Evolutionary conservation across 2,797 vertebrate genomes (phyloP), one percentile per base, ranked within the genome.

Genomic region (Lepilemur septentrionalis): DNA sequence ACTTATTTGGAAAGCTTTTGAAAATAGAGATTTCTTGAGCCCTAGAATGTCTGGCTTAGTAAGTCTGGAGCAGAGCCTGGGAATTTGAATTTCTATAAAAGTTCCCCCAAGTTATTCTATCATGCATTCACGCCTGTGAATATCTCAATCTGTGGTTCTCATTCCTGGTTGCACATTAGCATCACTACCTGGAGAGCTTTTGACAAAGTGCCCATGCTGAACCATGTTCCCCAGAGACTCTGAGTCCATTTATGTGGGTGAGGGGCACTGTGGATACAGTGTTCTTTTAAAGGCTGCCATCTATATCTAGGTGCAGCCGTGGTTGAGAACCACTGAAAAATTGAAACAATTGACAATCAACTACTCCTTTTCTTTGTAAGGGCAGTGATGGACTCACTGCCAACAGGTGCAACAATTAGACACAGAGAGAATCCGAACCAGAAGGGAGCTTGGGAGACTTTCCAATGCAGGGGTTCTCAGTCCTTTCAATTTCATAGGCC

Each of bases 1-100:
- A 38, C 25, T 94, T 94, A 46, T 50, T 83, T 92, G n/a, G 43
- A 32, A 94, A 89, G 30, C 13, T 93, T 85, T 67, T 85, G 81
- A 91, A 92, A 72, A 85, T n/a, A 78, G 15, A 69, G 48, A 91
- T 94, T 70, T 11, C 30, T 41, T 90, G 43, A 63, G 9, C 6
- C 57, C 28, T 76, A 55, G 35, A 80, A 6, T 80, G 89, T 96
- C 32, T 93, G 91, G 63, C 52, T 82, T 85, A 72, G 28, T 75
- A 85, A 73, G 43, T 88, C 22, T 35, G 11, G 28, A 89, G 43
- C 41, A 32, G 0, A 91, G 48, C 30, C 69, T 43, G 73, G 43
- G 35, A 85, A 70, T 92, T 25, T 81, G 73, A 82, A 48, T 78
- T 87, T 93, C 91, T 73, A 79, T 75, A 32, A 55, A 69, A 41